Conservation (phyloP, 2,113 vertebrate species). For the Fukomys damarensis region DNA sequence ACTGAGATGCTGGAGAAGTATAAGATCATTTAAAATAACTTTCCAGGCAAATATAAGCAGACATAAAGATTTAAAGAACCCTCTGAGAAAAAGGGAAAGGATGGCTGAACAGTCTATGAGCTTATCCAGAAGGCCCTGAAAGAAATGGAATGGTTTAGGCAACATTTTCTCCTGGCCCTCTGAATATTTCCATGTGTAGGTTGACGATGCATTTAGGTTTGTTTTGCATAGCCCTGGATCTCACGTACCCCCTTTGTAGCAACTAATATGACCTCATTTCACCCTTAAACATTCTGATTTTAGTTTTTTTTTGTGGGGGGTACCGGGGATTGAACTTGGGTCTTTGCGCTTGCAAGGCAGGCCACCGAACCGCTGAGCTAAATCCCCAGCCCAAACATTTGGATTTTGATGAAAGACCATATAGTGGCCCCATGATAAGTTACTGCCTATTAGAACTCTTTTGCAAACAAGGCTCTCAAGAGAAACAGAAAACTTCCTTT, state of each 20-base stretch:
- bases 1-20: not conserved
- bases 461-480: not conserved
- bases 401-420: not conserved
- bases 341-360: too few relatives aligned
- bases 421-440: not conserved
- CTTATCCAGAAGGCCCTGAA: not conserved
- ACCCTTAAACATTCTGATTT: not conserved
- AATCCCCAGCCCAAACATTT: too few relatives aligned
- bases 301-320: too few relatives aligned
- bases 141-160: not conserved
- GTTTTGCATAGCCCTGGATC: not conserved
- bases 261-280: not conserved
- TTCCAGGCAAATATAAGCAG: not conserved
- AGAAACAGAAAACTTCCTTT: not conserved
- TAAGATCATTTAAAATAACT: not conserved
- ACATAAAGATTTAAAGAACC: not conserved
- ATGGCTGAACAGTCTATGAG: not conserved
- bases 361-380: too few relatives aligned
- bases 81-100: not conserved
- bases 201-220: rapidly evolving
- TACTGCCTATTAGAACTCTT: not conserved
- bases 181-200: not conserved
- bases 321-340: too few relatives aligned
- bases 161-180: not conserved
- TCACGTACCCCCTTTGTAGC: not conserved